These are phyloP conservation scores for Tauraco erythrolophus DNA, from an alignment of 2,113 vertebrate genomes.

Conservation along the genomic window DNA sequence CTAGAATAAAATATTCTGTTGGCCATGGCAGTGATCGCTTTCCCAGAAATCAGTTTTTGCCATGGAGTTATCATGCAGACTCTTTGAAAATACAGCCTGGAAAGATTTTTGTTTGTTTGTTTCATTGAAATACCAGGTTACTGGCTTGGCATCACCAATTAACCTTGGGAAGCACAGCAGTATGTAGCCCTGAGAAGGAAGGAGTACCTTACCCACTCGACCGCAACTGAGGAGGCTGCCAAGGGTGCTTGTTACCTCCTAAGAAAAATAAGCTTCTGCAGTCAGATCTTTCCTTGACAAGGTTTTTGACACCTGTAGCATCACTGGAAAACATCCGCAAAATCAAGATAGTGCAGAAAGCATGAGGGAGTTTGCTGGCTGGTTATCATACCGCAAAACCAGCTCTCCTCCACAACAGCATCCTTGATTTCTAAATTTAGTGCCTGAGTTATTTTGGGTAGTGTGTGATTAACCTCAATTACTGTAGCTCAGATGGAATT, in stretches of 20 bases:
- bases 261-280: not conserved
- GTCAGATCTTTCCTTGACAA: not conserved
- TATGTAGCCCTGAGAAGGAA: not conserved
- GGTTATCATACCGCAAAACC: not conserved
- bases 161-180: not conserved
- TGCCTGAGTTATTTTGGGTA: constrained; percentile 32
- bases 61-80: not conserved
- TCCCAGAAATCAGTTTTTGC: not conserved
- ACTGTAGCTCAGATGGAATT: constrained; percentile 19
- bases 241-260: not conserved
- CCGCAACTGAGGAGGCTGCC: not conserved
- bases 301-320: not conserved
- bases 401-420: constrained; percentile 7
- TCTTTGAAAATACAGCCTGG: not conserved
- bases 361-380: not conserved
- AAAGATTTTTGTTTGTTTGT: not conserved
- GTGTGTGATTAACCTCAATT: constrained; percentile 61
- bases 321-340: constrained; percentile 23
- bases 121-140: not conserved
- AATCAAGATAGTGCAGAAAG: not conserved
- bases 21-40: not conserved
- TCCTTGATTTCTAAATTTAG: constrained; percentile 46
- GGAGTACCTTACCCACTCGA: not conserved
- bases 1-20: not conserved
- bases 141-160: not conserved